Conservation (phyloP, 2,113 vertebrate species). For the Hippocampus guttulatus region DNA sequence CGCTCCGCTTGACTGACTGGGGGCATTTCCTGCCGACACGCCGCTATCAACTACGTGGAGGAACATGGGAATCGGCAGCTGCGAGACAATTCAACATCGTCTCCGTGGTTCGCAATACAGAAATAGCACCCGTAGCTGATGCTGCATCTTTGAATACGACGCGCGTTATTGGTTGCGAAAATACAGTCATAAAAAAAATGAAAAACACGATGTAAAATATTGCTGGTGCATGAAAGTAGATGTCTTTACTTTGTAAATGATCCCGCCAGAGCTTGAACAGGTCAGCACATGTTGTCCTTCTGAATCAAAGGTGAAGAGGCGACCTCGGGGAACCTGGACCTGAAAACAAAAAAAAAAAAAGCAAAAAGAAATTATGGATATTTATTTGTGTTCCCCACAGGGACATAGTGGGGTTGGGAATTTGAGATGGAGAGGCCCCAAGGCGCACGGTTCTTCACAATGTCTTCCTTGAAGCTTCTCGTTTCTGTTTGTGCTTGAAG, state of each 20-base stretch:
- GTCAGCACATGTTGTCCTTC: slow-evolving; percentile 93
- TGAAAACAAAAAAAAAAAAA: slow-evolving; percentile 45
- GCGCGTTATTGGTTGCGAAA: background rate
- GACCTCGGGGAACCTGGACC: slow-evolving; percentile 88
- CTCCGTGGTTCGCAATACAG: too few species aligned
- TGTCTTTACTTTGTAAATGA: slow-evolving; percentile 83
- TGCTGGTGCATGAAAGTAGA: background rate
- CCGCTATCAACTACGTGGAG: too few species aligned
- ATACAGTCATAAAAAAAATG: background rate
- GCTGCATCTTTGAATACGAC: too few species aligned
- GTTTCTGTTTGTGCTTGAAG: too few species aligned
- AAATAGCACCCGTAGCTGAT: too few species aligned
- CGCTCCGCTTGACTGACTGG: too few species aligned
- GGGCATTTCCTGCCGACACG: too few species aligned
- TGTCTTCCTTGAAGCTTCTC: too few species aligned
- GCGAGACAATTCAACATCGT: too few species aligned
- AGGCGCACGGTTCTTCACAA: too few species aligned
- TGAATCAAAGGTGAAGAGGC: slow-evolving; percentile 94
- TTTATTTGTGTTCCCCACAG: background rate
- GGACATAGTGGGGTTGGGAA: background rate
- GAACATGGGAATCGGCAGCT: too few species aligned
- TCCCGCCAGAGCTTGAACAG: slow-evolving; percentile 82
- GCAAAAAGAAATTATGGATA: background rate
- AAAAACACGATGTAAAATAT: background rate
- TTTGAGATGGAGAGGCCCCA: too few species aligned